Conservation (phyloP, 2,113 vertebrate genomes). For the Anser brachyrhynchus region DNA sequence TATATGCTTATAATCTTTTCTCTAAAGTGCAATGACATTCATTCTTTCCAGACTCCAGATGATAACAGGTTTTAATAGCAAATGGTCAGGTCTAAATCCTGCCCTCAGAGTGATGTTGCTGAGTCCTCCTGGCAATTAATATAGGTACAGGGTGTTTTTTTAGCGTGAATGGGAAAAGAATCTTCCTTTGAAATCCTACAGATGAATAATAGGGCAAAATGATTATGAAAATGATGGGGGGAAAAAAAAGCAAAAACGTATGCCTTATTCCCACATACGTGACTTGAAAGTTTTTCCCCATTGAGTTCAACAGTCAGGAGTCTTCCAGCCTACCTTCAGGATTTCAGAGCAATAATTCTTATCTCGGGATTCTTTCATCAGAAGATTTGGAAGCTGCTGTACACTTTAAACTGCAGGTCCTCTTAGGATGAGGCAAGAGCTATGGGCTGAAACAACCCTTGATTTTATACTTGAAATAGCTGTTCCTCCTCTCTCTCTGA, state of each 20-base stretch:
- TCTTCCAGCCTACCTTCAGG: neutral
- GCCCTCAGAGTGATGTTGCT: neutral
- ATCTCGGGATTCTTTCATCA: neutral
- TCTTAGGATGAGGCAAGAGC: neutral
- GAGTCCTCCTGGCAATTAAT: neutral
- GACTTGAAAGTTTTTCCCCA: neutral
- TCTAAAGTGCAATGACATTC: neutral
- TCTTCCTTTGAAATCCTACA: neutral
- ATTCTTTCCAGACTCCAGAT: neutral
- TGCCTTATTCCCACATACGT: neutral
- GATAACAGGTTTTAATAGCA: neutral
- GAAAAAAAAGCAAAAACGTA: neutral
- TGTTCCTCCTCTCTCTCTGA: neutral
- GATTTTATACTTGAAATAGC: neutral
- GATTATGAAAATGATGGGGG: neutral
- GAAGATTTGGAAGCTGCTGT: neutral
- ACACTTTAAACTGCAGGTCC: neutral
- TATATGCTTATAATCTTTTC: neutral
- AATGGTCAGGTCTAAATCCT: neutral
- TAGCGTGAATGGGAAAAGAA: neutral
- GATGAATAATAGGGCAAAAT: neutral
- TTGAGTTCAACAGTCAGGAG: neutral
- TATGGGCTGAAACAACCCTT: neutral
- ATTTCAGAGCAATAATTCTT: conserved; percentile 21
- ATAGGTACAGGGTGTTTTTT: neutral